These are phyloP conservation scores for Lingula anatina DNA, from an alignment of 2,888 invertebrate genomes.

Conservation along the genomic window DNA sequence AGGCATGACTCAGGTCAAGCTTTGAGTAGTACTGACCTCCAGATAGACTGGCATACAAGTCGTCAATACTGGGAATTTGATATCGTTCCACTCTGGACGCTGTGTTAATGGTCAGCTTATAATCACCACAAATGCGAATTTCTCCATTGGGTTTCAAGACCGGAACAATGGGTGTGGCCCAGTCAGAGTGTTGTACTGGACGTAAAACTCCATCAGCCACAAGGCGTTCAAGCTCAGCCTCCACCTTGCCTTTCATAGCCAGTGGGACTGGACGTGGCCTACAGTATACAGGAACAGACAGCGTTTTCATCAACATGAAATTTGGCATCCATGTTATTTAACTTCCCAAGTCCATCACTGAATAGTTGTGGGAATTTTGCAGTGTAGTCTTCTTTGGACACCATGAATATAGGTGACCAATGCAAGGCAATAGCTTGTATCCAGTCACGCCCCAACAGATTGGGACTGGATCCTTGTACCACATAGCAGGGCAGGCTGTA, in stretches of 20 bases:
- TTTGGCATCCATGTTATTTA: slow-evolving; percentile 1
- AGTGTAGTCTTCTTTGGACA: background rate
- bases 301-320: slow-evolving; percentile 1
- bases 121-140: no score
- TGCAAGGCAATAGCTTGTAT: background rate
- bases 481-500: background rate
- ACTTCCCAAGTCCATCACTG: background rate
- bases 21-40: slow-evolving; percentile 12
- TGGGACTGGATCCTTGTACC: background rate
- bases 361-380: slow-evolving; percentile 4
- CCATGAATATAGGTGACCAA: background rate
- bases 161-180: slow-evolving; percentile 16
- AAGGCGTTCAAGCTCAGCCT: slow-evolving; percentile 5
- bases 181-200: slow-evolving; percentile 7
- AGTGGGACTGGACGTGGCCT: slow-evolving; percentile 11
- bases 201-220: slow-evolving; percentile 2
- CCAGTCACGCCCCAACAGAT: slow-evolving; percentile 7
- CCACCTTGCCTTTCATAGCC: slow-evolving; percentile 3
- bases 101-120: no score
- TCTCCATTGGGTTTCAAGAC: no score
- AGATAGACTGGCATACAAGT: slow-evolving; percentile 10
- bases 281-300: slow-evolving; percentile 4
- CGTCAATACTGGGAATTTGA: slow-evolving; percentile 12
- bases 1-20: slow-evolving; percentile 23
- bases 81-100: slow-evolving; percentile 10